Evolutionary conservation across 1,140 invertebrate genomes (phyloP), one percentile per base, ranked within the genome.

Genomic region (Drosophila pseudoobscura): DNA sequence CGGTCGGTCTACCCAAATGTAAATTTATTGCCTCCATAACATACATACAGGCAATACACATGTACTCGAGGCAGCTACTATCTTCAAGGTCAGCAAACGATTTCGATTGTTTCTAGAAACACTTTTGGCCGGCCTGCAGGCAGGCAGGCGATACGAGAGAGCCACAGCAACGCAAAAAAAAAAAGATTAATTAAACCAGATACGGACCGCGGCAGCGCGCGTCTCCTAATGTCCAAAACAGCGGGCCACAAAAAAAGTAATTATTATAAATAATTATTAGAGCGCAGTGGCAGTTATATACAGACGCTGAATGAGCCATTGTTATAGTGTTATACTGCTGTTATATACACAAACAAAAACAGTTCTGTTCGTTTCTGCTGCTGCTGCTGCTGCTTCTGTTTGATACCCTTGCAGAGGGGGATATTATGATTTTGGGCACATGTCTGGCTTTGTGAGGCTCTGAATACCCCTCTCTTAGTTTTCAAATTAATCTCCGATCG

Each of bases 211-310:
- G 60, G 22, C 46, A 26, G 22, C 58, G 39, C 64, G 22, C 52
- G 39, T 60, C 72, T 70, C 71, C 51, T 76, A 78, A 71, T 85
- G 65, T 78, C 76, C 79, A 75, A 62, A 87, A 75, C 74, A 82
- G 82, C 82, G 52, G 80, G 62, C 70, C 58, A 53, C 56, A 75
- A 74, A 76, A 66, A 80, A 73, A 84, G 72, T 85, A 79, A 84
- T 84, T 84, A 85, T 84, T 82, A 87, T 85, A 82, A 82, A 85
- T 85, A 85, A 85, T 85, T 85, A 85, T 88, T 82, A 85, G 82
- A 85, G 82, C 83, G 82, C 78, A 85, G 74, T 87, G 80, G 71
- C 80, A 84, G 80, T 83, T 83, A 79, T 51, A 56, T 53, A 55
- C 72, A 80, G 53, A 47, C 55, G 71, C 46, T 78, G 78, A 74